Evolutionary conservation across 2,113 vertebrate genomes (phyloP).

Genomic region (Neotoma lepida): DNA sequence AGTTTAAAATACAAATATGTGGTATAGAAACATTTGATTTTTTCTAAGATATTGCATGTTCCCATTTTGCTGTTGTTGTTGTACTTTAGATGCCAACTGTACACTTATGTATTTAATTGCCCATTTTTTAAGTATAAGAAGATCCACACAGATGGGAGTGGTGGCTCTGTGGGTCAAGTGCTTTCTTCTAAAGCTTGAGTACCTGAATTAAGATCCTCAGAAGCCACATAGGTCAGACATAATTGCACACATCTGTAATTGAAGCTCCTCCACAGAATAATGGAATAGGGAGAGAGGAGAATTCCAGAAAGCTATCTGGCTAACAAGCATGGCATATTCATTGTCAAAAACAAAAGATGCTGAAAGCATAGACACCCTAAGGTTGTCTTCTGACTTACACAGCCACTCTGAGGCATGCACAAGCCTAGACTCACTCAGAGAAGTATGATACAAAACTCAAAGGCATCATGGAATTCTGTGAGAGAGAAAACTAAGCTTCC

Average conservation of each 20-base stretch:
- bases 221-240: not conserved
- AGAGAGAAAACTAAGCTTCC: not conserved
- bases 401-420: not conserved
- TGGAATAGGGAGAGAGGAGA: too few relatives aligned
- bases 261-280: rapidly evolving
- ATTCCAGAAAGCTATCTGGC: not conserved
- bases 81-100: not conserved
- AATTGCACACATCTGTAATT: too few relatives aligned
- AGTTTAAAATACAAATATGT: not conserved
- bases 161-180: not conserved
- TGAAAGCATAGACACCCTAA: not conserved
- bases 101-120: not conserved
- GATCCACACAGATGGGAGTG: too few relatives aligned
- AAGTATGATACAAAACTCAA: not conserved
- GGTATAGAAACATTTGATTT: not conserved
- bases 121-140: not conserved
- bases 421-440: not conserved
- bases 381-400: not conserved
- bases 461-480: not conserved
- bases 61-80: not conserved
- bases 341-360: not conserved
- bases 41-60: not conserved
- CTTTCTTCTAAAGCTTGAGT: too few relatives aligned
- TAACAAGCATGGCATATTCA: not conserved
- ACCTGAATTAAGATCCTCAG: not conserved